Evolutionary conservation across 2,797 vertebrate genomes (phyloP).

Genomic region (Lepilemur ruficaudatus): DNA sequence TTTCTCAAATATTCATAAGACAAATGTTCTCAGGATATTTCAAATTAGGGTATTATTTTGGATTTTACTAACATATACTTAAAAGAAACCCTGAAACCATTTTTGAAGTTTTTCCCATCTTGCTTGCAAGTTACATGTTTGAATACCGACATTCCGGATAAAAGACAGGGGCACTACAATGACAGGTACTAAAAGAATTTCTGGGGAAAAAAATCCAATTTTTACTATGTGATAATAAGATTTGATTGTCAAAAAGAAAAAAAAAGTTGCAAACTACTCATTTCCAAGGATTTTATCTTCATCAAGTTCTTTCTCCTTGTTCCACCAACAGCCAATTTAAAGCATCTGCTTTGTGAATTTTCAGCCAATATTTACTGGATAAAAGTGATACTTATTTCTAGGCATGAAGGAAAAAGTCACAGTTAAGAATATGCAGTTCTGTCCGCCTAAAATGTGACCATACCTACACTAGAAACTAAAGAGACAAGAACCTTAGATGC

Average conservation of each 20-base stretch:
- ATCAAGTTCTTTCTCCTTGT: background rate
- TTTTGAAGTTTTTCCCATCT: background rate
- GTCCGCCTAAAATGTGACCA: background rate
- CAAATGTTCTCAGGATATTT: background rate
- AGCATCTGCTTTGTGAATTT: background rate
- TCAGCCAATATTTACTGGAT: background rate
- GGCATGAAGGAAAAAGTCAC: background rate
- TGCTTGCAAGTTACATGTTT: background rate
- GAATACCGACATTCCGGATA: background rate
- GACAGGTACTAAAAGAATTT: background rate
- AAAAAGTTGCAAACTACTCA: background rate
- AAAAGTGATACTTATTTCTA: conserved; percentile 6
- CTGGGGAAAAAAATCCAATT: background rate
- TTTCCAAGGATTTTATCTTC: background rate
- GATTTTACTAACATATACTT: background rate
- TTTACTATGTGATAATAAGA: background rate
- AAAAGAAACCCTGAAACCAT: conserved; percentile 16
- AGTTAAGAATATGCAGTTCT: background rate
- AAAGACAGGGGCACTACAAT: background rate
- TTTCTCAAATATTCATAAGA: conserved; percentile 11
- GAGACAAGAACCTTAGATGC: background rate
- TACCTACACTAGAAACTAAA: background rate
- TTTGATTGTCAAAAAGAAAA: background rate
- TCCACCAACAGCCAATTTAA: background rate
- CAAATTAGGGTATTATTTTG: background rate